Conservation (phyloP, 1,140 invertebrate genomes). For the Paralvinella palmiformis region DNA sequence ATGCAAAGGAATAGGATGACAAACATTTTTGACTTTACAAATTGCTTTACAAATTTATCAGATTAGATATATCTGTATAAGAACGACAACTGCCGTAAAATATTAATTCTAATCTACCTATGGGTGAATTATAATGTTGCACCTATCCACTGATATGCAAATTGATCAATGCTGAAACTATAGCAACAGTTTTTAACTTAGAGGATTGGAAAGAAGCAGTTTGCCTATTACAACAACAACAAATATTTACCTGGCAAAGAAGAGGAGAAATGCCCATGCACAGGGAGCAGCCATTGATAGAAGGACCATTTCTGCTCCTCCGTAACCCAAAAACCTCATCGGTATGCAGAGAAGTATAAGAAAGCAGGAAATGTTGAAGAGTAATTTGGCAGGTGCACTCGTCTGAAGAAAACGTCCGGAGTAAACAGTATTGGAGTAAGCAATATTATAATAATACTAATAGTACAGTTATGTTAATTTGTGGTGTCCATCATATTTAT, state of each 20-base stretch:
- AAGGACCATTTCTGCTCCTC: slow-evolving; percentile 75
- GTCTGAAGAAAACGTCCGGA: slow-evolving; percentile 55
- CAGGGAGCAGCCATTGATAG: slow-evolving; percentile 86
- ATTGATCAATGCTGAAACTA: no score
- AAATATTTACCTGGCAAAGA: slow-evolving; percentile 83
- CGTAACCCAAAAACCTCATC: slow-evolving; percentile 63
- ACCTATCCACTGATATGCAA: no score
- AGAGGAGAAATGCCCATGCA: slow-evolving; percentile 95
- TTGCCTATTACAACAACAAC: no score
- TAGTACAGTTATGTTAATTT: neutral
- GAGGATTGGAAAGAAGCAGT: no score
- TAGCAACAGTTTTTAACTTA: no score
- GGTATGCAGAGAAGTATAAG: slow-evolving; percentile 89
- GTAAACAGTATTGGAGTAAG: neutral
- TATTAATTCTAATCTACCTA: no score
- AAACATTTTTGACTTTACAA: no score
- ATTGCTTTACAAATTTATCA: no score
- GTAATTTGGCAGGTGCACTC: slow-evolving; percentile 87
- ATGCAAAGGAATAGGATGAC: no score
- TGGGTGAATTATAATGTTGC: no score
- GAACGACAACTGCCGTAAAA: no score
- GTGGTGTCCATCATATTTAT: neutral
- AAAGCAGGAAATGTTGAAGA: slow-evolving; percentile 88
- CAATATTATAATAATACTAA: neutral
- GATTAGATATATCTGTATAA: no score